Evolutionary conservation across 1,140 invertebrate species (phyloP), one percentile per base, ranked within the genome.

Genomic region (Ephestia elutella): DNA sequence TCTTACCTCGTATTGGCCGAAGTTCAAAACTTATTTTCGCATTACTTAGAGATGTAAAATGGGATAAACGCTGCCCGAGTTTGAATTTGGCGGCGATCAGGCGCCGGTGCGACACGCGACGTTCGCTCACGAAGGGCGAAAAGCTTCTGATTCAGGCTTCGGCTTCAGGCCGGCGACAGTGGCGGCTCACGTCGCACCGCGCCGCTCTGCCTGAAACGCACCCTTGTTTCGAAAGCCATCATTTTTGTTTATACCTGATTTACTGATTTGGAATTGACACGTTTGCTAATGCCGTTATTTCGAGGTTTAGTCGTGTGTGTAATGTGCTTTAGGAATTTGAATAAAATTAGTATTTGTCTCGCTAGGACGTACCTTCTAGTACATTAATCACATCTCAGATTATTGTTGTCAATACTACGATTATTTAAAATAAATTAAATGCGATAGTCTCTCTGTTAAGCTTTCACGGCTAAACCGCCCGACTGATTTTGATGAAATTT

Each of bases 131-230:
- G 62, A 62, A 64, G 69, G 63, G 65, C 64, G 71, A 56, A 57
- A 70, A 70, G 59, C 63, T 66, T 76, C 71, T 76, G 69, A 51
- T 15, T 44, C 13, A 25, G 54, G 25, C n/a, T 49, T 20, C n/a
- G n/a, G 55, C 10, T 18, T 5, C 18, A 32, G 11, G n/a, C 20
- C 20, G 49, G 4, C 50, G 21, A n/a, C n/a, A n/a, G n/a, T n/a
- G n/a, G n/a, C n/a, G n/a, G n/a, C n/a, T n/a, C 48, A 11, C 35
- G 49, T 20, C 54, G 49, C 38, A 38, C 57, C 57, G 51, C 65
- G 11, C 50, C 58, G 15, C 49, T 32, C 28, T 38, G 59, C 20
- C 15, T 44, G 5, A 44, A 38, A 44, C 38, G 38, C 38, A 44
- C 38, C 38, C 38, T 15, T 44, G 15, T 44, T 17, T n/a, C 38